phyloP scores from a whole-genome alignment of 1,140 invertebrate genomes.

The Branchinecta lynchi region DNA sequence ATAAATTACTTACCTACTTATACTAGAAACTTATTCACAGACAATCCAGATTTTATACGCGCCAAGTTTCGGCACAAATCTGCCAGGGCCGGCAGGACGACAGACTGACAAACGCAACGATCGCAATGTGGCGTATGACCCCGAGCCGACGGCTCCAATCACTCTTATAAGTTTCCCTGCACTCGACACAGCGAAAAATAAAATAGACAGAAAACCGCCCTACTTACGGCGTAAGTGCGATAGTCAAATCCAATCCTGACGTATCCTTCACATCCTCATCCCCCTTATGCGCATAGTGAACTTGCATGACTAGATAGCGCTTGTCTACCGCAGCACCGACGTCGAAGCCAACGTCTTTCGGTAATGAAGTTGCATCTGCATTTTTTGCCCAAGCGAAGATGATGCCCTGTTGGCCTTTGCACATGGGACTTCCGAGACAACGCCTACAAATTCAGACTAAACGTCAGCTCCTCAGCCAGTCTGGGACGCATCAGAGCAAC shows the following conservation, averaged over 20 bases:
- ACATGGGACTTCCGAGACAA: slow-evolving; percentile 22
- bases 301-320: slow-evolving; percentile 40
- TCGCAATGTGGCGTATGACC: too few relatives aligned
- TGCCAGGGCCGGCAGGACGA: too few relatives aligned
- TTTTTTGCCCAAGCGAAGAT: slow-evolving; percentile 49
- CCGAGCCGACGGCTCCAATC: too few relatives aligned
- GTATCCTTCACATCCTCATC: not conserved
- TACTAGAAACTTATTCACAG: too few relatives aligned
- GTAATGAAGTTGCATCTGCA: slow-evolving; percentile 41
- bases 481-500: too few relatives aligned
- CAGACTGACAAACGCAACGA: too few relatives aligned
- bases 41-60: too few relatives aligned
- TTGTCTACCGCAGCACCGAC: slow-evolving; percentile 35
- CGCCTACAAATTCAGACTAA: not conserved
- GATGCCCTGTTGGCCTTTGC: slow-evolving; percentile 32
- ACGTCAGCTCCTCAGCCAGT: not conserved
- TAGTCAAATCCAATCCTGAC: not conserved
- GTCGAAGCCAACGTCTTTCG: slow-evolving; percentile 39
- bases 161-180: too few relatives aligned
- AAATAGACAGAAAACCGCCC: too few relatives aligned
- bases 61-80: too few relatives aligned
- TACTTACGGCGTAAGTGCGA: not conserved
- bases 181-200: too few relatives aligned
- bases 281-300: slow-evolving; percentile 29
- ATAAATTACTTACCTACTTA: too few relatives aligned